phyloP scores from a whole-genome alignment of 1,140 invertebrate species.

The Dufourea novaeangliae region DNA sequence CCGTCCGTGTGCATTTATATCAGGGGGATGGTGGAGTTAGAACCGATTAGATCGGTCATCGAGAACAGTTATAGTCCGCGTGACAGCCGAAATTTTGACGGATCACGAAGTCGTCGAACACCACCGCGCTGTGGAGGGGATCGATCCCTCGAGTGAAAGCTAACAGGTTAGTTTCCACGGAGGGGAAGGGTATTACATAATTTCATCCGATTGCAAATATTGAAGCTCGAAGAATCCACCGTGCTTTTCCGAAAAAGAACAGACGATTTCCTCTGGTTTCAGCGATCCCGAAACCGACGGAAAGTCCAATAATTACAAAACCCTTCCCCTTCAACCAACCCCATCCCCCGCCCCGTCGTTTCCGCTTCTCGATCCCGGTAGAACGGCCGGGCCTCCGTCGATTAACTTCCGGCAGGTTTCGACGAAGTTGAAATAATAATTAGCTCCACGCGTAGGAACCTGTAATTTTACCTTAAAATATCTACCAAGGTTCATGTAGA shows the following conservation, averaged over 20 bases:
- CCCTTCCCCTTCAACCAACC: too few species aligned
- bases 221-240: neutral
- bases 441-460: neutral
- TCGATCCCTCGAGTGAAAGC: too few species aligned
- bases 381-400: neutral
- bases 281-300: neutral
- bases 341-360: conserved; percentile 19
- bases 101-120: neutral
- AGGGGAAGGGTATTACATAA: too few species aligned
- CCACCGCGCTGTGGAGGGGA: neutral
- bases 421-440: conserved; percentile 36
- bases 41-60: conserved; percentile 6
- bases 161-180: too few species aligned
- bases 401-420: conserved; percentile 16
- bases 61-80: neutral
- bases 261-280: neutral
- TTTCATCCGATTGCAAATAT: too few species aligned
- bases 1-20: conserved; percentile 4
- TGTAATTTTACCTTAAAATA: neutral
- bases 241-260: neutral
- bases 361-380: neutral
- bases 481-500: too few species aligned
- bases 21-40: too few species aligned
- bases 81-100: conserved; percentile 10
- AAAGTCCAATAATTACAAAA: conserved; percentile 9